Percentiles rank a stretch among this genome's conserved stretches.
Conservation (phyloP, 1,140 invertebrate species). For the Habropoda laboriosa region DNA sequence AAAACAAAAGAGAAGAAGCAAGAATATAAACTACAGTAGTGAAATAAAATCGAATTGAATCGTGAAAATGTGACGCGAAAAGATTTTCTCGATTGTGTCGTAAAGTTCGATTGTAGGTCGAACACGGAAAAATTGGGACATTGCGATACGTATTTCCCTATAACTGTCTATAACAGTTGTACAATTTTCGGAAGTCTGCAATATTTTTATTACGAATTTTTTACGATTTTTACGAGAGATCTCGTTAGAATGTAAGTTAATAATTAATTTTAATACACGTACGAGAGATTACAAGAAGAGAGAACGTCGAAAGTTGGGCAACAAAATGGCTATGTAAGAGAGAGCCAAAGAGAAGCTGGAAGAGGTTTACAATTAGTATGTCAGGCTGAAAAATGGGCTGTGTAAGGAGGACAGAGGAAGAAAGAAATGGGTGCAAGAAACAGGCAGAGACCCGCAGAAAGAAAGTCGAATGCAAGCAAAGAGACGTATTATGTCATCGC, state of each 20-base stretch:
- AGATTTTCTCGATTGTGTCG: background rate
- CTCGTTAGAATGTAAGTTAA: background rate
- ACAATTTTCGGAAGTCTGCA: background rate
- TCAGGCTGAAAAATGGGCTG: background rate
- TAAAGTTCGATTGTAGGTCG: background rate
- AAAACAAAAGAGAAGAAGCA: background rate
- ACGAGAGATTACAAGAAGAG: background rate
- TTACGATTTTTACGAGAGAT: too few species aligned
- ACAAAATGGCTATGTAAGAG: background rate
- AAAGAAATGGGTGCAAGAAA: background rate
- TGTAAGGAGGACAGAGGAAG: background rate
- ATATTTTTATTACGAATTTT: background rate
- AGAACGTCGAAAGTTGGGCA: background rate
- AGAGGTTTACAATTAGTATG: constrained; percentile 2
- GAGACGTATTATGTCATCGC: background rate
- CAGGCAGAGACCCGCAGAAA: background rate
- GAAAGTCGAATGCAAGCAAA: constrained; percentile 5
- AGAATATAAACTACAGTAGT: background rate
- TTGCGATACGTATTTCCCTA: background rate
- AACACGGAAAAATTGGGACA: background rate
- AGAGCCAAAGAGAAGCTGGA: background rate
- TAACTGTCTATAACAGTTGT: background rate
- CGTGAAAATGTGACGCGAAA: background rate
- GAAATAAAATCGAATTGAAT: background rate
- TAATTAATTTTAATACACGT: background rate